Conservation (phyloP, 2,113 vertebrate genomes). For the Perccottus glenii region DNA sequence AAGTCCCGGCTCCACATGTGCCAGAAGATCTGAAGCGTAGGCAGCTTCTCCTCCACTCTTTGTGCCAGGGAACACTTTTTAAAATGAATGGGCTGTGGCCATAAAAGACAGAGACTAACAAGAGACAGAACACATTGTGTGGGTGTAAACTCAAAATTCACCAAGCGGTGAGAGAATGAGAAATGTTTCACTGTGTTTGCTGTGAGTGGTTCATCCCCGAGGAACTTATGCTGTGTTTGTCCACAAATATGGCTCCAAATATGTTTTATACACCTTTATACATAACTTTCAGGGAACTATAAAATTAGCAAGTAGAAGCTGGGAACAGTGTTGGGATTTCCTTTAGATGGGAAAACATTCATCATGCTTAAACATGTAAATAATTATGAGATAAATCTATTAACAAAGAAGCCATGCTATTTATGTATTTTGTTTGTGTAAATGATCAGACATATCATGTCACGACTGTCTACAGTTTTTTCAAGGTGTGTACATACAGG, state of each 20-base stretch:
- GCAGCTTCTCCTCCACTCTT: constrained; percentile 55
- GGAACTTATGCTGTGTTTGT: constrained; percentile 13
- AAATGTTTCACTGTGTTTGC: constrained; percentile 59
- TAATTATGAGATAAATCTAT: constrained; percentile 23
- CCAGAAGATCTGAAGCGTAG: constrained; percentile 88
- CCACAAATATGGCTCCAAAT: constrained; percentile 4
- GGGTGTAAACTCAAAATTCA: constrained; percentile 43
- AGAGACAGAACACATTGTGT: constrained; percentile 62
- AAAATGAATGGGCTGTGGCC: constrained; percentile 56
- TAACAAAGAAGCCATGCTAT: constrained; percentile 51
- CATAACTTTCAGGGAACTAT: constrained; percentile 53
- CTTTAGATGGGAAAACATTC: constrained; percentile 29
- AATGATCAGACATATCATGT: neutral
- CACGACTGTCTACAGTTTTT: too few species aligned
- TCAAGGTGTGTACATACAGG: constrained; percentile 12
- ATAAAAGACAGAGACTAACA: constrained; percentile 67
- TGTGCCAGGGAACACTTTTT: constrained; percentile 55
- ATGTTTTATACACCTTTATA: constrained; percentile 23
- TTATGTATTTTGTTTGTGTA: constrained; percentile 8
- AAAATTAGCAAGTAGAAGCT: constrained; percentile 47
- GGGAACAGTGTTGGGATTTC: constrained; percentile 40
- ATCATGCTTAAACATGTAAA: constrained; percentile 26
- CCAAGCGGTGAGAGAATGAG: constrained; percentile 35
- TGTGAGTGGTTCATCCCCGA: constrained; percentile 43
- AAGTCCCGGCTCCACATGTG: constrained; percentile 97